Conservation (phyloP, 2,888 invertebrate species). For the Torymus tubicola region DNA sequence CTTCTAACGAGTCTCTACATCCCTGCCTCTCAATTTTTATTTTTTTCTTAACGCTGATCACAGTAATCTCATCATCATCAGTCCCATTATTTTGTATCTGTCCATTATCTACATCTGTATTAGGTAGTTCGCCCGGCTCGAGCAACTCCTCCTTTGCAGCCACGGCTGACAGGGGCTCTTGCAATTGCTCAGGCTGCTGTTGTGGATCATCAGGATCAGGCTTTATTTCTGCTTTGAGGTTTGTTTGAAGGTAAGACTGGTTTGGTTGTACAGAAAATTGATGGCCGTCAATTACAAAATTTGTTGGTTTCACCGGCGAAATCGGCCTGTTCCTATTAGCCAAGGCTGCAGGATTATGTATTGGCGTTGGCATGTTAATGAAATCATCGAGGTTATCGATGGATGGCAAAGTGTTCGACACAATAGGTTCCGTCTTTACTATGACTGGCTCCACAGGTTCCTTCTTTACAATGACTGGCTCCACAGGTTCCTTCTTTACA, state of each 20-base stretch:
- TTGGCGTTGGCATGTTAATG: constrained; percentile 46
- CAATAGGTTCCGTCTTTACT: constrained; percentile 24
- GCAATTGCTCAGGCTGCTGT: no score
- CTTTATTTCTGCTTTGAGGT: not conserved
- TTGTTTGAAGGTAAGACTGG: constrained; percentile 36
- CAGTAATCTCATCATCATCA: constrained; percentile 1
- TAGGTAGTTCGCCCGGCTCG: no score
- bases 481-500: constrained; percentile 20
- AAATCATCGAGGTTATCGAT: constrained; percentile 15
- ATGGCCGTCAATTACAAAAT: constrained; percentile 44
- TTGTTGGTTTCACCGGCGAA: not conserved
- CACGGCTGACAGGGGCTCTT: no score
- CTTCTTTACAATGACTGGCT: constrained; percentile 6
- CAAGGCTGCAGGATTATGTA: constrained; percentile 19
- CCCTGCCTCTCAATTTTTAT: constrained; percentile 6
- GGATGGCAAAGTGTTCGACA: not conserved
- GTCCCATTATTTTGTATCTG: not conserved
- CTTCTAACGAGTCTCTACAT: not conserved
- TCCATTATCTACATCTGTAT: not conserved
- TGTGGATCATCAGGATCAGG: not conserved
- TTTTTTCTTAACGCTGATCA: constrained; percentile 7
- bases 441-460: not conserved
- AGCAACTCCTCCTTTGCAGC: no score
- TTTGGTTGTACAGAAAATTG: constrained; percentile 37
- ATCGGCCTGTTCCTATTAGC: not conserved